phyloP scores from a whole-genome alignment of 1,140 invertebrate species.

The Hypothenemus hampei region DNA sequence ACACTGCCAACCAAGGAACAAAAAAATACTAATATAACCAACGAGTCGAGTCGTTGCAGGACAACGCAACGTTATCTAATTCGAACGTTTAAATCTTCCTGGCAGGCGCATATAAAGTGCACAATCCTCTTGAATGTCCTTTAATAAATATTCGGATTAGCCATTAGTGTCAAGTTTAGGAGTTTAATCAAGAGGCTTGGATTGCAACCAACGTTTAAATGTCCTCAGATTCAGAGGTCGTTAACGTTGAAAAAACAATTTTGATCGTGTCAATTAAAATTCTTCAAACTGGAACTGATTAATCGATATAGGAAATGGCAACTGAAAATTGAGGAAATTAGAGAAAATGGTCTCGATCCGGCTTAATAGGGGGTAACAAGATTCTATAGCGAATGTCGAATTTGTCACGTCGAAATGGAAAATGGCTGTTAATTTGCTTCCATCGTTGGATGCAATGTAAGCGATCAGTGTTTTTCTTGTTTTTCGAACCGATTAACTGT shows the following conservation, averaged over 20 bases:
- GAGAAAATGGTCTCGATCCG: slow-evolving; percentile 22
- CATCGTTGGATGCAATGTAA: slow-evolving; percentile 8
- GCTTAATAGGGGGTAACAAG: slow-evolving; percentile 25
- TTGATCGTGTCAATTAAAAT: slow-evolving; percentile 4
- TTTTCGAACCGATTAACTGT: background rate
- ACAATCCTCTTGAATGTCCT: background rate
- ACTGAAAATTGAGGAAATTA: slow-evolving; percentile 22
- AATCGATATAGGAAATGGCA: slow-evolving; percentile 18
- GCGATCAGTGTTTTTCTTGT: slow-evolving; percentile 10
- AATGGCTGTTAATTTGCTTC: slow-evolving; percentile 21
- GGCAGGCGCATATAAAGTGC: background rate
- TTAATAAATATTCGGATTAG: slow-evolving; percentile 20
- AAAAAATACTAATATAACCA: background rate
- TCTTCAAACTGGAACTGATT: slow-evolving; percentile 7
- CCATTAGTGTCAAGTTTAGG: slow-evolving; percentile 15
- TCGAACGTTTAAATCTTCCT: background rate
- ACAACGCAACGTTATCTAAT: too few relatives aligned
- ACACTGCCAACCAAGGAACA: background rate
- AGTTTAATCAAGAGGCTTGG: slow-evolving; percentile 22
- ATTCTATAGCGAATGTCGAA: slow-evolving; percentile 18
- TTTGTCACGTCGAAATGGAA: slow-evolving; percentile 16
- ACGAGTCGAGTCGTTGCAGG: too few relatives aligned
- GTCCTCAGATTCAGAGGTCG: slow-evolving; percentile 1
- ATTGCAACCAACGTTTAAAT: slow-evolving; percentile 12
- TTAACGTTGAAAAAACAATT: slow-evolving; percentile 1